phyloP scores from a whole-genome alignment of 2,888 invertebrate genomes.

The Apodemia duryi region DNA sequence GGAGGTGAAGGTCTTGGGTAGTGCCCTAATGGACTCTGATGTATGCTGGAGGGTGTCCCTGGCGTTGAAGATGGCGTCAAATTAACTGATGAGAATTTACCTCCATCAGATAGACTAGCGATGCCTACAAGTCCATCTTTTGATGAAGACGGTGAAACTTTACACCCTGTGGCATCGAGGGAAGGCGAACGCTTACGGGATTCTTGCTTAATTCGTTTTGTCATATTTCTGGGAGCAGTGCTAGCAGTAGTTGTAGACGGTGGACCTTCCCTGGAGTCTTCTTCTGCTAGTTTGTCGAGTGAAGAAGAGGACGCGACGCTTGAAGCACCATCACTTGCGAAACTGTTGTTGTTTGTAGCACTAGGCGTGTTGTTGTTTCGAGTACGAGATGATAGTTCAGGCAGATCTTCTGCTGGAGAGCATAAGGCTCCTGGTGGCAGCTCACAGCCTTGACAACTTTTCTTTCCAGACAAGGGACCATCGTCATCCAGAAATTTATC shows the following conservation, averaged over 20 bases:
- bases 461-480: constrained; percentile 81
- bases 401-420: constrained; percentile 83
- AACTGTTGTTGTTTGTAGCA: constrained; percentile 87
- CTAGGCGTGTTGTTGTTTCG: constrained; percentile 91
- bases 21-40: constrained; percentile 82
- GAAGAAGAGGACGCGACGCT: constrained; percentile 83
- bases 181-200: constrained; percentile 79
- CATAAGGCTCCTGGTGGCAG: constrained; percentile 82
- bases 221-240: constrained; percentile 69
- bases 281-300: constrained; percentile 87
- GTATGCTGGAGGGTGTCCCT: constrained; percentile 81
- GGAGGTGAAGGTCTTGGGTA: constrained; percentile 86
- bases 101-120: constrained; percentile 72
- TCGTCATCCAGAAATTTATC: constrained; percentile 84
- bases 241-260: constrained; percentile 81
- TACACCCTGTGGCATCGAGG: constrained; percentile 62
- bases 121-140: constrained; percentile 71
- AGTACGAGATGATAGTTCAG: constrained; percentile 83
- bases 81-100: constrained; percentile 81
- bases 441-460: constrained; percentile 89
- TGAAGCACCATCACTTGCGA: constrained; percentile 87
- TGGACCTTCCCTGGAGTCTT: constrained; percentile 87
- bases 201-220: constrained; percentile 76
- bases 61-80: constrained; percentile 82
- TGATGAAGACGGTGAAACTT: constrained; percentile 76